These are phyloP conservation scores for Saiga tatarica DNA, from an alignment of 2,113 vertebrate species.

Conservation along the genomic window DNA sequence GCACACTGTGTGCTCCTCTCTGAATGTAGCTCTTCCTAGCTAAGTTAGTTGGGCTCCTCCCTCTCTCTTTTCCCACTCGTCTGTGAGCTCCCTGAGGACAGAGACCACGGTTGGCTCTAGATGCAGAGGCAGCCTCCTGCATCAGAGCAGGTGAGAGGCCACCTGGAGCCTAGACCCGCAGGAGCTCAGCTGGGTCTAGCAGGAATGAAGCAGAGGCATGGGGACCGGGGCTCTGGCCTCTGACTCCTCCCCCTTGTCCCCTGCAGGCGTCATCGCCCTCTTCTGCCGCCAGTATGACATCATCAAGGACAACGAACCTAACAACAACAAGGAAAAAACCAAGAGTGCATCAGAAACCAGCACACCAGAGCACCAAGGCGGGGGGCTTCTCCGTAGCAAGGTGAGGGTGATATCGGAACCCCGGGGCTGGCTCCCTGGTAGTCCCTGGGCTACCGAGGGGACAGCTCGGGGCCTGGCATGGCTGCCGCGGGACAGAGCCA, in stretches of 20 bases:
- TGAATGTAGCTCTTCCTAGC: not conserved
- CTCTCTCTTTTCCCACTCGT: not conserved
- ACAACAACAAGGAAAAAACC: conserved; percentile 98
- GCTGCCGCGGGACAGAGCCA: conserved; percentile 11
- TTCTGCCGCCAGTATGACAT: conserved; percentile 98
- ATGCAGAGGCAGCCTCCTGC: not conserved
- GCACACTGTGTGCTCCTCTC: not conserved
- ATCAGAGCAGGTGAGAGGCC: not conserved
- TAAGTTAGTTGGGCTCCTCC: not conserved
- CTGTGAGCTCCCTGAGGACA: not conserved
- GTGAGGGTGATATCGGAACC: conserved; percentile 74
- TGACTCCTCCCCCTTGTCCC: not conserved
- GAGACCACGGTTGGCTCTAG: not conserved
- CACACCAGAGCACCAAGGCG: conserved; percentile 95
- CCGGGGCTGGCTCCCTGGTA: not conserved
- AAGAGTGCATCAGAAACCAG: conserved; percentile 97
- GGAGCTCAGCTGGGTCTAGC: not conserved
- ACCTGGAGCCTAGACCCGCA: not conserved
- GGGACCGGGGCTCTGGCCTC: not conserved
- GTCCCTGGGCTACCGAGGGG: conserved; percentile 16
- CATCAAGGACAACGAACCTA: conserved; percentile 98
- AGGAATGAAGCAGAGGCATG: not conserved
- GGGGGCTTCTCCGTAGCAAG: conserved; percentile 95
- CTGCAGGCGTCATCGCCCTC: conserved; percentile 93
- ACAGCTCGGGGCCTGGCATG: conserved; percentile 41